A percentile compares a stretch with the other conserved stretches of the same genome.
Conservation (phyloP, 2,113 vertebrate species). For the Pelmatolapia mariae region DNA sequence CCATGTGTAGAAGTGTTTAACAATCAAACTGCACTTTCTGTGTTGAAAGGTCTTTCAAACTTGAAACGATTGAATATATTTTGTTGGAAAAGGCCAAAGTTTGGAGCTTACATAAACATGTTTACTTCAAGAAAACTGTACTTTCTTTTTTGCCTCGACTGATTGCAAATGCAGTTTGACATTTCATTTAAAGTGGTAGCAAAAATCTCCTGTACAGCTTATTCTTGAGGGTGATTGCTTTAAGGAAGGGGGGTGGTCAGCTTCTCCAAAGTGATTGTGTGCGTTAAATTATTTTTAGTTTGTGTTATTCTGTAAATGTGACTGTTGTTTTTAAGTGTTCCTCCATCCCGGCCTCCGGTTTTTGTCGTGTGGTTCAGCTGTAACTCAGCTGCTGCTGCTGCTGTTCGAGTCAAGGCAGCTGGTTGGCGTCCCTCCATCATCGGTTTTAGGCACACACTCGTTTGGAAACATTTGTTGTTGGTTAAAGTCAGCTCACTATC, state of each 20-base stretch:
- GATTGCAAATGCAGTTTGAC: background rate
- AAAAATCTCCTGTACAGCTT: background rate
- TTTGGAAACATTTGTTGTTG: background rate
- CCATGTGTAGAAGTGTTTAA: background rate
- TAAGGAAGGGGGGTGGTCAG: no score
- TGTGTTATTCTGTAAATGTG: background rate
- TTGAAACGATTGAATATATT: background rate
- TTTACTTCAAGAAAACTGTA: background rate
- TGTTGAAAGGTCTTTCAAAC: background rate
- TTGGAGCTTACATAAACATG: background rate
- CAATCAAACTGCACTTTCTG: background rate
- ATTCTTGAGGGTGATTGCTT: no score
- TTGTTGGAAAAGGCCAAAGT: background rate
- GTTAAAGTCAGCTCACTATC: background rate
- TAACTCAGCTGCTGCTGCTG: background rate
- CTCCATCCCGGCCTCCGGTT: background rate
- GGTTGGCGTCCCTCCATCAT: background rate
- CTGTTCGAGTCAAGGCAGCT: background rate
- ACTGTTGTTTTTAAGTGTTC: background rate
- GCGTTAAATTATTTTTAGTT: background rate
- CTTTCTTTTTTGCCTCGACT: background rate
- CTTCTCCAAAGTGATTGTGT: no score
- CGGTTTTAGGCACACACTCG: background rate
- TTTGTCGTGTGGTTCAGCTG: background rate
- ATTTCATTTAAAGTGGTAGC: background rate